Percentiles rank a stretch among this genome's conserved stretches.
phyloP scores from a whole-genome alignment of 2,797 vertebrate genomes.

The Periophthalmus magnuspinnatus region DNA sequence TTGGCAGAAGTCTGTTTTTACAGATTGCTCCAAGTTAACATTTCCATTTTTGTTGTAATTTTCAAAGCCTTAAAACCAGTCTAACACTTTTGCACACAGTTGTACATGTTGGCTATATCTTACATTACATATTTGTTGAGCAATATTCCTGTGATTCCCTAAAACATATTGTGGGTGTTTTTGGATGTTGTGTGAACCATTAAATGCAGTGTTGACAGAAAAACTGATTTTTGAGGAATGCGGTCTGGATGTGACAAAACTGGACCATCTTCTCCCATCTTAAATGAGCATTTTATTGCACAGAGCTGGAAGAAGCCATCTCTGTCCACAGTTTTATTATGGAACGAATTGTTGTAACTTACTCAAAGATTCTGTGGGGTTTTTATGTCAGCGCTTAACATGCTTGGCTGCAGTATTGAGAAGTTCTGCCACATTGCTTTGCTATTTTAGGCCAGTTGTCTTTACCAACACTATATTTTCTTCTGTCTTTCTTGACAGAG shows the following conservation, averaged over 20 bases:
- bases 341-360: conserved; percentile 31
- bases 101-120: neutral
- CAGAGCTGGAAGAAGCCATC: conserved; percentile 30
- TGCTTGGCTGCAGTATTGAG: conserved; percentile 2
- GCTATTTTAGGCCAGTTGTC: conserved; percentile 10
- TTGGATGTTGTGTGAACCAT: conserved; percentile 24
- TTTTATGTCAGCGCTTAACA: conserved; percentile 25
- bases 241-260: conserved; percentile 49
- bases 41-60: neutral
- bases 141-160: conserved; percentile 27
- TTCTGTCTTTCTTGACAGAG: conserved; percentile 68
- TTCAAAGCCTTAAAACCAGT: neutral
- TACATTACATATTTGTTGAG: conserved; percentile 25
- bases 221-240: conserved; percentile 41
- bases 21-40: no score
- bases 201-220: conserved; percentile 50
- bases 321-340: conserved; percentile 33
- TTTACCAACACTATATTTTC: neutral
- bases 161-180: conserved; percentile 35
- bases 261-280: conserved; percentile 44
- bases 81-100: neutral
- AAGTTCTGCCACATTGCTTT: conserved; percentile 22
- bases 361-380: conserved; percentile 24
- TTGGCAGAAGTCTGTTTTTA: no score
- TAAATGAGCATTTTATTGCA: conserved; percentile 31